phyloP scores from a whole-genome alignment of 2,113 vertebrate genomes.

The Orthonyx spaldingii region DNA sequence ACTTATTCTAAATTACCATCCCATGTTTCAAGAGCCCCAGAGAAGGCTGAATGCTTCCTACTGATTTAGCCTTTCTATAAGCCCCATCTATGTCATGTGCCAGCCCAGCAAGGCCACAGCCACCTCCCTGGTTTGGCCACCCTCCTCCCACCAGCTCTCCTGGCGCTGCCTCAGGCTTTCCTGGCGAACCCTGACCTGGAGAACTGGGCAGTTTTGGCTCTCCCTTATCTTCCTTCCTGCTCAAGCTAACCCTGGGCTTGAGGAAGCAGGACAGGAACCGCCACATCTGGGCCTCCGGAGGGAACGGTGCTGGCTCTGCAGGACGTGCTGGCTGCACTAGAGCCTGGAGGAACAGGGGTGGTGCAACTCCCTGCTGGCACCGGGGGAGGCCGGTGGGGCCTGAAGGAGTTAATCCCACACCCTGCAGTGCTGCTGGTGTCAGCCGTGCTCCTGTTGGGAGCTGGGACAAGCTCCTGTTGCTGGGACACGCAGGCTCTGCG shows the following conservation, averaged over 20 bases:
- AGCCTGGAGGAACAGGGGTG: not conserved
- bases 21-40: not conserved
- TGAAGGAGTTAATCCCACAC: not conserved
- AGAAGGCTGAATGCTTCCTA: not conserved
- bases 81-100: not conserved
- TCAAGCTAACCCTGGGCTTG: not conserved
- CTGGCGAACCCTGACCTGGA: not conserved
- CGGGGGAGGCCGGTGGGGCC: rapidly evolving
- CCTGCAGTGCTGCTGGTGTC: not conserved
- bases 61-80: rapidly evolving
- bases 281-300: not conserved
- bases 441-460: not conserved
- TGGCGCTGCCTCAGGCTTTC: not conserved
- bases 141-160: not conserved
- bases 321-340: not conserved
- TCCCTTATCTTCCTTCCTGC: slow-evolving; percentile 49
- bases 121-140: not conserved
- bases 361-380: not conserved
- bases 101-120: not conserved
- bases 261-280: slow-evolving; percentile 38
- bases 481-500: not conserved
- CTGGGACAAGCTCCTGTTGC: not conserved
- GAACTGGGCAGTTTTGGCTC: slow-evolving; percentile 18
- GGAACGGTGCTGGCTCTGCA: not conserved
- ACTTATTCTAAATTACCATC: not conserved